These are phyloP conservation scores for Ondatra zibethicus DNA, from an alignment of 2,113 vertebrate species.

Conservation along the genomic window DNA sequence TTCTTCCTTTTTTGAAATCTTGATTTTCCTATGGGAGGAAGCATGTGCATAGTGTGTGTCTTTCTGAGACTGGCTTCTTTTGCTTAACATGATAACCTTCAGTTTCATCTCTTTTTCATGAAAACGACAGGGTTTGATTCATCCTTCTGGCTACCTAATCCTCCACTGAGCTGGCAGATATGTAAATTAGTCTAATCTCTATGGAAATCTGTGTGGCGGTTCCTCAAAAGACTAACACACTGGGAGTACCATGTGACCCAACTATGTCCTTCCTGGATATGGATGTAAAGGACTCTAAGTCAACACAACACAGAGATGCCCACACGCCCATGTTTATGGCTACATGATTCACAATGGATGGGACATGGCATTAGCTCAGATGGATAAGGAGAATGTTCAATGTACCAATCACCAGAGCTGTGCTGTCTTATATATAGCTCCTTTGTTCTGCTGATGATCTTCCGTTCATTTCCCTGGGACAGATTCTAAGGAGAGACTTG, in stretches of 20 bases:
- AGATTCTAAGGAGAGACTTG: background rate
- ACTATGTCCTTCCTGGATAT: background rate
- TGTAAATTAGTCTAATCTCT: background rate
- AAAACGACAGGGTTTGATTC: background rate
- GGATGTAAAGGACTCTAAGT: background rate
- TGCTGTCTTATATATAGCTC: background rate
- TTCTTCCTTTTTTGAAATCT: background rate
- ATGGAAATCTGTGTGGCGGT: background rate
- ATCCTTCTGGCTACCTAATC: background rate
- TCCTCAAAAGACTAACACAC: background rate
- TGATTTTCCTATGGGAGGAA: background rate
- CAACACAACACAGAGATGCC: background rate
- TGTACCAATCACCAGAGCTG: background rate
- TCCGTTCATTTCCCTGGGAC: background rate
- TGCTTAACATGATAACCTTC: background rate
- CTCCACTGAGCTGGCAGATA: background rate
- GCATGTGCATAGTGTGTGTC: background rate
- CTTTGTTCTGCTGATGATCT: background rate
- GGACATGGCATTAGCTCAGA: background rate
- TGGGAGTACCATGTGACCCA: background rate
- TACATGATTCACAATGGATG: background rate
- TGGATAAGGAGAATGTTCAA: background rate
- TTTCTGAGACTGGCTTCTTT: background rate
- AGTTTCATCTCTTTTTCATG: background rate
- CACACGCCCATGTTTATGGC: background rate